These are phyloP conservation scores for Megaustenia siamemsis DNA, from an alignment of 2,888 invertebrate species.

Conservation along the genomic window DNA sequence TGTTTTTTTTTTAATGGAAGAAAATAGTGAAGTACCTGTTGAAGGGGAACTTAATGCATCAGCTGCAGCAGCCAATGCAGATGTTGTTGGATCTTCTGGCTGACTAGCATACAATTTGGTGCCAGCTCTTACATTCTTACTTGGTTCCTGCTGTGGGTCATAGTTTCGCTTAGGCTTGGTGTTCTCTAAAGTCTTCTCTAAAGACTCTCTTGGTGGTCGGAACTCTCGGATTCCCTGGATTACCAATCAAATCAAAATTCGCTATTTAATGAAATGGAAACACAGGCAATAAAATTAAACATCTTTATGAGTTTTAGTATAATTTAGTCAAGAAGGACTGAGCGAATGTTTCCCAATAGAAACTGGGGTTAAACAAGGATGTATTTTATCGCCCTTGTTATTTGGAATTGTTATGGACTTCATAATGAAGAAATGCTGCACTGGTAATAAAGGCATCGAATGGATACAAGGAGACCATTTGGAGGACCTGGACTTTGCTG, in stretches of 20 bases:
- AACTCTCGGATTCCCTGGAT: slow-evolving; percentile 77
- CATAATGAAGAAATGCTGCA: too few species aligned
- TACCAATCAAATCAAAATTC: neutral
- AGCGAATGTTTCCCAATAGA: too few species aligned
- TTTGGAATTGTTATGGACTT: too few species aligned
- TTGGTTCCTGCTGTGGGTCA: slow-evolving; percentile 32
- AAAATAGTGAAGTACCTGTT: slow-evolving; percentile 56
- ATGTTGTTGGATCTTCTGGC: slow-evolving; percentile 32
- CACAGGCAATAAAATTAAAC: too few species aligned
- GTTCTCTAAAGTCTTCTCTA: slow-evolving; percentile 88
- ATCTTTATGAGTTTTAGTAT: too few species aligned
- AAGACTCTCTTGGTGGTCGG: slow-evolving; percentile 86
- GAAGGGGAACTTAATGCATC: slow-evolving; percentile 60
- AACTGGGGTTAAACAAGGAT: too few species aligned
- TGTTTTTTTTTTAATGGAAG: too few species aligned
- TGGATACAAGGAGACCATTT: too few species aligned
- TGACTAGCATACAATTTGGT: slow-evolving; percentile 6
- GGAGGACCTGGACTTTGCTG: too few species aligned
- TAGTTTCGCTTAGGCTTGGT: slow-evolving; percentile 57
- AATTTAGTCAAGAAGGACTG: too few species aligned
- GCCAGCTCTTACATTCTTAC: slow-evolving; percentile 66
- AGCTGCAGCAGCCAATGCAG: slow-evolving; percentile 39
- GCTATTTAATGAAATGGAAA: neutral
- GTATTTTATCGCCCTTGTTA: too few species aligned
- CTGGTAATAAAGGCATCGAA: too few species aligned